Conservation (phyloP, 2,797 vertebrate species). For the Sylvilagus floridanus region DNA sequence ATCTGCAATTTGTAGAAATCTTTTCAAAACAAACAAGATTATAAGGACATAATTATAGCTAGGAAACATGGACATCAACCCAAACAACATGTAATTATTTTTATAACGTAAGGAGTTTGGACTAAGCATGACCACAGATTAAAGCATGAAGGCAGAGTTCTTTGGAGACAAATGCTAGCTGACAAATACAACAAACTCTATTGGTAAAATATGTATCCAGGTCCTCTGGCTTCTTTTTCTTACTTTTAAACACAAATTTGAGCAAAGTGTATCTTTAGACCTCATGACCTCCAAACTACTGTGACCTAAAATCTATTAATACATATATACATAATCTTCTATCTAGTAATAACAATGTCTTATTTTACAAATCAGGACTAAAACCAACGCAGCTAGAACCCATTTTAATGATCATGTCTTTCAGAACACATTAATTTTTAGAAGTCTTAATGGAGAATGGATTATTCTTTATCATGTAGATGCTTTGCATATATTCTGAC, state of each 20-base stretch:
- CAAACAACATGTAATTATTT: slow-evolving; percentile 41
- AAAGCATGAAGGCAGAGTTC: slow-evolving; percentile 24
- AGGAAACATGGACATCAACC: slow-evolving; percentile 64
- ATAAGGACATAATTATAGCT: slow-evolving; percentile 62
- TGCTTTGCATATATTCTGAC: background rate
- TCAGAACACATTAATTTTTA: background rate
- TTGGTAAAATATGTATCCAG: slow-evolving; percentile 64
- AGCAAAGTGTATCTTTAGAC: slow-evolving; percentile 12
- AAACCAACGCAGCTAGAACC: background rate
- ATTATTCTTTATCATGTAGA: no score
- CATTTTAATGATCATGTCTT: background rate
- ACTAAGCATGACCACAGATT: slow-evolving; percentile 72
- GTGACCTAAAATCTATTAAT: background rate
- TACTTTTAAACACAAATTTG: slow-evolving; percentile 35
- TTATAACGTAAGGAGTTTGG: slow-evolving; percentile 65
- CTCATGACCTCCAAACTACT: background rate
- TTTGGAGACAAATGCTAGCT: slow-evolving; percentile 40
- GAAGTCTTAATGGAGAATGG: background rate
- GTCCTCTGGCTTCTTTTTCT: slow-evolving; percentile 3
- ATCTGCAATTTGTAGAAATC: slow-evolving; percentile 68
- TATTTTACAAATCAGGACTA: background rate
- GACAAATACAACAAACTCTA: background rate
- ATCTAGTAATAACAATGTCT: background rate
- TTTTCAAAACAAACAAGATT: slow-evolving; percentile 80
- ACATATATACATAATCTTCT: background rate